Conservation (phyloP, 2,888 invertebrate genomes). For the Cataglyphis cursor region DNA sequence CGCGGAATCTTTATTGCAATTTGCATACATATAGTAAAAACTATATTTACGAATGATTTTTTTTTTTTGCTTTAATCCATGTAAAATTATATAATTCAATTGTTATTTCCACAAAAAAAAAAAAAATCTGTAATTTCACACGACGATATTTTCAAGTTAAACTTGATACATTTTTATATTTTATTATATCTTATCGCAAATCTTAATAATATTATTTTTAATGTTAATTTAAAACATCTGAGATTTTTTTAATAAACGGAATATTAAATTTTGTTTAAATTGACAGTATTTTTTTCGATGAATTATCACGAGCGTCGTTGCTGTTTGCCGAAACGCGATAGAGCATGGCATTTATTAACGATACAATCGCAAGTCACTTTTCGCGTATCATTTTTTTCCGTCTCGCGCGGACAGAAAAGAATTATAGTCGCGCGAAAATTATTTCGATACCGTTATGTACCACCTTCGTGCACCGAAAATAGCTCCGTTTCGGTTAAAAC, state of each 20-base stretch:
- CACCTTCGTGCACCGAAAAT: constrained; percentile 79
- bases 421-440: constrained; percentile 8
- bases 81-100: constrained; percentile 18
- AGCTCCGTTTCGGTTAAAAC: constrained; percentile 78
- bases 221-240: neutral
- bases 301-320: neutral
- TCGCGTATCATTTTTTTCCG: constrained; percentile 12
- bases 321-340: neutral
- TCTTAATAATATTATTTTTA: neutral
- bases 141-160: neutral
- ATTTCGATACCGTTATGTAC: constrained; percentile 67
- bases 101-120: neutral
- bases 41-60: neutral
- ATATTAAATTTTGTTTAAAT: constrained; percentile 8
- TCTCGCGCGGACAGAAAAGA: neutral
- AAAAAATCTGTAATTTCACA: neutral
- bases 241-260: constrained; percentile 12
- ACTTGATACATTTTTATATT: neutral
- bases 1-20: constrained; percentile 1
- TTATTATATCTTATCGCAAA: neutral
- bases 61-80: constrained; percentile 23
- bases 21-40: neutral
- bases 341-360: neutral
- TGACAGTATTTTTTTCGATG: neutral
- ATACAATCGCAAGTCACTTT: constrained; percentile 32